Evolutionary conservation across 2,797 vertebrate species (phyloP), one percentile per base, ranked within the genome.

Genomic region (Erpetoichthys calabaricus): DNA sequence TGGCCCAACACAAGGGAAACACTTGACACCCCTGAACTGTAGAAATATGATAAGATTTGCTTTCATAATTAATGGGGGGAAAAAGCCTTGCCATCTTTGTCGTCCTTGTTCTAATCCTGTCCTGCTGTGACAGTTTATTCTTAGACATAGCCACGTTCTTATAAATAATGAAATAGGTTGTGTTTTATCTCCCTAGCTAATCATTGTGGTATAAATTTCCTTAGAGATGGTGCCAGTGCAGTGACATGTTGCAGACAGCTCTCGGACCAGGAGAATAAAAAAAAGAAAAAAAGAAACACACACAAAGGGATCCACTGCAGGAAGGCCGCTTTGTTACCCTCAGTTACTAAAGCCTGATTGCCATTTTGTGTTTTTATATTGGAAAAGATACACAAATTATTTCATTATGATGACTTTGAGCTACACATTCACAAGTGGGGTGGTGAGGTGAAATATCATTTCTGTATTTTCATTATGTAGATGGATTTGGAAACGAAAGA

Each of bases 51-150:
- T 81, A 75, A 79, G 75, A 63, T 64, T 10, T 59, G 60, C 60
- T 66, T 90, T 67, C 80, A 85, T 90, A 88, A 87, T 89, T 89
- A 74, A 89, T 84, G 75, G 65, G 62, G 63, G 45, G 68, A 58
- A 2, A 65, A 63, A 65, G 56, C 59, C 65, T 64, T 59, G 63
- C 58, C 62, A 56, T 64, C 67, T 64, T 56, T 66, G 53, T 71
- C 63, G 44, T 59, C 61, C 71, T 77, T 72, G 75, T 71, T 78
- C 76, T 77, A 80, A 80, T 85, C 83, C 60, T 86, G 86, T 80
- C 74, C 67, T 70, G 59, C 69, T 56, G 43, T 60, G 44, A 64
- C 46, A 68, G 67, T 67, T 70, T 73, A 67, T 72, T 68, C 69
- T 69, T 68, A 66, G 71, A 58, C 64, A 68, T 61, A 63, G 65